phyloP scores from a whole-genome alignment of 1,140 invertebrate species.

The Sycophaga agraensis region DNA sequence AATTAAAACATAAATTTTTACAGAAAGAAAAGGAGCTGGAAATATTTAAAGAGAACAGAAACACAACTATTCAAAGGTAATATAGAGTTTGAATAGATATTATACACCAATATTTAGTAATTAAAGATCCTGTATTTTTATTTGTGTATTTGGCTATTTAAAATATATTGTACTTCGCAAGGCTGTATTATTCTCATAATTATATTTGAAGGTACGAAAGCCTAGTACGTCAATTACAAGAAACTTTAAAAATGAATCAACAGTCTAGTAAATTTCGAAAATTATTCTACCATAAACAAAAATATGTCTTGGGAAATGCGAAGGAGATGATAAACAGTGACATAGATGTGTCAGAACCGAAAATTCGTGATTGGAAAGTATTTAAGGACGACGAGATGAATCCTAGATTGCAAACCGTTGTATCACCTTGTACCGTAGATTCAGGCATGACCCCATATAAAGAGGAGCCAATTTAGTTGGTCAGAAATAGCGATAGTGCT shows the following conservation, averaged over 20 bases:
- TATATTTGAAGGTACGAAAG: slow-evolving; percentile 26
- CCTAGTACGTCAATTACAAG: not conserved
- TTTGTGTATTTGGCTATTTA: no score
- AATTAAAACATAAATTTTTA: slow-evolving; percentile 35
- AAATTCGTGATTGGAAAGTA: not conserved
- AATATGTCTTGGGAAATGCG: not conserved
- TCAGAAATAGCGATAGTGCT: not conserved
- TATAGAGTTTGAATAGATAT: no score
- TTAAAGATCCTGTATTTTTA: not conserved
- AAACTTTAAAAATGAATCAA: slow-evolving; percentile 7
- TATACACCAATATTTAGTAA: not conserved
- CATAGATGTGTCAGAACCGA: not conserved
- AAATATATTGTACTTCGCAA: no score
- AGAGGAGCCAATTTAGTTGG: not conserved
- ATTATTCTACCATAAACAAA: slow-evolving; percentile 1
- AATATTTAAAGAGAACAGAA: slow-evolving; percentile 36
- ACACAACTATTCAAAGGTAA: slow-evolving; percentile 39
- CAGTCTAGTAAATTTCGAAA: not conserved
- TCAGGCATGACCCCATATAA: not conserved
- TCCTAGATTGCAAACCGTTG: not conserved
- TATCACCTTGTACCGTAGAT: not conserved
- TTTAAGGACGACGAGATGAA: not conserved
- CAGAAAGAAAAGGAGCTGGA: slow-evolving; percentile 38
- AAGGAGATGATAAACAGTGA: not conserved
- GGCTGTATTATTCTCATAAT: no score